Evolutionary conservation across 2,113 vertebrate genomes (phyloP).

Genomic region (Propithecus coquereli): DNA sequence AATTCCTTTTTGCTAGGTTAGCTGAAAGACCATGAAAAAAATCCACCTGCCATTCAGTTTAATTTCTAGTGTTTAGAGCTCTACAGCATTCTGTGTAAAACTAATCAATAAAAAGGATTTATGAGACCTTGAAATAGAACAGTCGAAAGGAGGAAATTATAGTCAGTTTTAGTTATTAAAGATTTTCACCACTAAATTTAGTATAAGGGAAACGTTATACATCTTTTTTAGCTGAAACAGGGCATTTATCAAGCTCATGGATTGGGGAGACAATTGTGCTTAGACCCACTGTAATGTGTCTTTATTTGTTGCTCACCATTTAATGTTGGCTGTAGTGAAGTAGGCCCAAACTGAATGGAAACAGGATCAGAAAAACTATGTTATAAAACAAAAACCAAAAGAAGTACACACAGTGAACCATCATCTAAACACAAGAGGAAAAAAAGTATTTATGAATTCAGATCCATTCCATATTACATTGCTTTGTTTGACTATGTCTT

Average conservation of each 20-base stretch:
- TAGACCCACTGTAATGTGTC: conserved; percentile 73
- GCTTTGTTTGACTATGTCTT: background rate
- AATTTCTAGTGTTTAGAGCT: conserved; percentile 83
- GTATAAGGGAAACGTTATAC: conserved; percentile 79
- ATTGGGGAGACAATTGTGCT: conserved; percentile 76
- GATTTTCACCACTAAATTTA: conserved; percentile 83
- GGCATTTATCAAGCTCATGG: conserved; percentile 77
- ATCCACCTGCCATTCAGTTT: conserved; percentile 79
- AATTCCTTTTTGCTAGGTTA: conserved; percentile 68
- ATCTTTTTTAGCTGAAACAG: conserved; percentile 79
- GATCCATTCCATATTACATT: background rate
- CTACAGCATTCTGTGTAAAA: conserved; percentile 76
- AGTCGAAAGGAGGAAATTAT: conserved; percentile 82
- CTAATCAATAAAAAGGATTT: conserved; percentile 84
- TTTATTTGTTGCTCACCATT: conserved; percentile 80
- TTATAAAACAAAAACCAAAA: background rate
- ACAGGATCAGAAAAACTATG: conserved; percentile 42
- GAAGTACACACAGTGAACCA: background rate
- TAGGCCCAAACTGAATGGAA: conserved; percentile 40
- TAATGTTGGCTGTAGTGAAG: conserved; percentile 70
- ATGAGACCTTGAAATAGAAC: conserved; percentile 81
- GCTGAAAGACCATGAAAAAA: conserved; percentile 70
- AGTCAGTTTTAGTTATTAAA: conserved; percentile 84
- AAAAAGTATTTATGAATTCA: background rate
- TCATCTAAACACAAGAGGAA: background rate